Conservation (phyloP, 2,113 vertebrate species). For the Salminus brasiliensis region DNA sequence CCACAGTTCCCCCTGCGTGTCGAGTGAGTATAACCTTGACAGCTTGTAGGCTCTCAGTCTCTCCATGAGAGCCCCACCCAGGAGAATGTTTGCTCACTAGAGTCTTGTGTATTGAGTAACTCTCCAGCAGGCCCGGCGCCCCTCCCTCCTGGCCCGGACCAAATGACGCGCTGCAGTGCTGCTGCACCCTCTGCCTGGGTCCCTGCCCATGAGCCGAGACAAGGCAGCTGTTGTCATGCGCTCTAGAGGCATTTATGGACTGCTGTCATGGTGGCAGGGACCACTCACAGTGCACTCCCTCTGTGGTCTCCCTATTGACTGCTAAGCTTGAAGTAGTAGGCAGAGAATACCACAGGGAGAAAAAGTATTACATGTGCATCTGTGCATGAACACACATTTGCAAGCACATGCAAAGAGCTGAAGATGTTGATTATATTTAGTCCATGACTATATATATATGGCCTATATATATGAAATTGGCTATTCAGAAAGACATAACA, state of each 20-base stretch:
- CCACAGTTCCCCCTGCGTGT: background rate
- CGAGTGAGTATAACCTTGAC: constrained; percentile 4
- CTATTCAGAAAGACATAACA: no score
- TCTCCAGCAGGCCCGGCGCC: constrained; percentile 37
- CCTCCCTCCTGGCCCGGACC: constrained; percentile 8
- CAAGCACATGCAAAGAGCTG: no score
- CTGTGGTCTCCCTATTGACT: constrained; percentile 39
- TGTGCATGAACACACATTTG: background rate
- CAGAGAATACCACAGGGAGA: background rate
- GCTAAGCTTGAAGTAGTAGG: background rate
- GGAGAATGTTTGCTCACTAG: constrained; percentile 67
- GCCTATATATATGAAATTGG: no score
- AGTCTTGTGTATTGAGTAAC: constrained; percentile 70
- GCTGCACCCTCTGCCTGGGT: constrained; percentile 46
- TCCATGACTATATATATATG: no score
- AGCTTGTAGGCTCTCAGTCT: constrained; percentile 32
- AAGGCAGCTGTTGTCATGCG: constrained; percentile 73
- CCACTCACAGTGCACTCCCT: constrained; percentile 11
- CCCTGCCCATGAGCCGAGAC: constrained; percentile 63
- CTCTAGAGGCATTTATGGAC: constrained; percentile 60
- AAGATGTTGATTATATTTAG: no score
- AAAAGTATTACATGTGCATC: background rate
- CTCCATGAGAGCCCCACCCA: constrained; percentile 62
- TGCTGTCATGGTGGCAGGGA: constrained; percentile 59
- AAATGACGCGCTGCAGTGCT: constrained; percentile 31